phyloP scores from a whole-genome alignment of 2,797 vertebrate genomes.

The Babyrousa celebensis region DNA sequence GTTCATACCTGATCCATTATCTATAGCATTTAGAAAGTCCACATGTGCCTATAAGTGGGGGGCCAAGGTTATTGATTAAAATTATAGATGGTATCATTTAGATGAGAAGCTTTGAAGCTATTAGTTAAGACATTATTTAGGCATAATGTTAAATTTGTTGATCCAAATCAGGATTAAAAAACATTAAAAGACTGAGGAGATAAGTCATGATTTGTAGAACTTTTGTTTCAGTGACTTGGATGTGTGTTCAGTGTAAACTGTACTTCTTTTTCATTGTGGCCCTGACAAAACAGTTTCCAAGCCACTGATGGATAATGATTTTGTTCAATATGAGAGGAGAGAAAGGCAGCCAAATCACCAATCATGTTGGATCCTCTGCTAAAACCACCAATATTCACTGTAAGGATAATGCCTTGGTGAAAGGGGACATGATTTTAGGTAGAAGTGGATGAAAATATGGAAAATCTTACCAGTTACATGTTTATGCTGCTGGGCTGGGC shows the following conservation, averaged over 20 bases:
- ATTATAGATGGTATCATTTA: neutral
- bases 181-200: neutral
- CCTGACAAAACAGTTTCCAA: neutral
- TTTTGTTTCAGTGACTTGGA: constrained; percentile 19
- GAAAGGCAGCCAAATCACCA: neutral
- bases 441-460: neutral
- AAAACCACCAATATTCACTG: neutral
- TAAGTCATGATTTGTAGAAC: neutral
- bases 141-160: neutral
- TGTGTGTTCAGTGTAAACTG: neutral
- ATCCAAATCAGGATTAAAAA: neutral
- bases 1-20: neutral
- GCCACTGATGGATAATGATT: neutral
- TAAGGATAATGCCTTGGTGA: neutral
- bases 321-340: neutral
- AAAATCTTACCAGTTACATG: neutral
- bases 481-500: neutral
- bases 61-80: neutral
- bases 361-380: neutral
- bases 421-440: neutral
- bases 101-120: neutral
- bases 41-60: neutral
- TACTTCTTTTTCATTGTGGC: neutral
- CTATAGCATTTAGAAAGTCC: neutral
- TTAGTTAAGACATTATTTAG: neutral